Conservation (phyloP, 2,797 vertebrate species). For the Lepilemur septentrionalis region DNA sequence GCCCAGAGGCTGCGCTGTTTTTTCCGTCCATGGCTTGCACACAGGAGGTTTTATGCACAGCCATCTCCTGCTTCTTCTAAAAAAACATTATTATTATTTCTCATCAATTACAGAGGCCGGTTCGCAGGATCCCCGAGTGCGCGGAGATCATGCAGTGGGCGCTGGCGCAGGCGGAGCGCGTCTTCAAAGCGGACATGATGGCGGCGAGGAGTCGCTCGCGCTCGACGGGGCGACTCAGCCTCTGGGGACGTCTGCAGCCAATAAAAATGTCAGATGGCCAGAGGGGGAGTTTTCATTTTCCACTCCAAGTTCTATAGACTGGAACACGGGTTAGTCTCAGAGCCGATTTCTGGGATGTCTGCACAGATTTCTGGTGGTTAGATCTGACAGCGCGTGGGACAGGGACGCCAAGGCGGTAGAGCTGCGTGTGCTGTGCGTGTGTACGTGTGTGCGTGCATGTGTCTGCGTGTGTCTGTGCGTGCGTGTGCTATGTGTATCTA, state of each 20-base stretch:
- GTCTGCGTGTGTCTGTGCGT: too few relatives aligned
- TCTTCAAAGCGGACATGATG: not conserved
- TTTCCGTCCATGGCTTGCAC: not conserved
- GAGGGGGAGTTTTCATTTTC: not conserved
- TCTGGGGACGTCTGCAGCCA: not conserved
- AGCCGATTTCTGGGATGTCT: not conserved
- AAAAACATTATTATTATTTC: not conserved
- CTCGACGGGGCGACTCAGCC: accelerated
- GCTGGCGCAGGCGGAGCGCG: not conserved
- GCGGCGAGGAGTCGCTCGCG: accelerated
- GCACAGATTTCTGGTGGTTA: not conserved
- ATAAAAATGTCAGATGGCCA: not conserved
- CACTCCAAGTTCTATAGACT: not conserved
- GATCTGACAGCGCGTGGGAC: not conserved
- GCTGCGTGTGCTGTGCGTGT: not conserved
- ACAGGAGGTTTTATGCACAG: not conserved
- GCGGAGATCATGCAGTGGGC: not conserved
- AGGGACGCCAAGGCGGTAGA: not conserved
- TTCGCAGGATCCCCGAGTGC: not conserved
- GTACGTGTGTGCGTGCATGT: too few relatives aligned
- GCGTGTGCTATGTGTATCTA: too few relatives aligned
- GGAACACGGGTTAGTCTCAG: not conserved
- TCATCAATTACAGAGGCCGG: not conserved
- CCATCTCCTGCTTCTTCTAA: not conserved
- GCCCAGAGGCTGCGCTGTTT: not conserved